Evolutionary conservation across 2,113 vertebrate species (phyloP).

Genomic region (Pangasianodon hypophthalmus): DNA sequence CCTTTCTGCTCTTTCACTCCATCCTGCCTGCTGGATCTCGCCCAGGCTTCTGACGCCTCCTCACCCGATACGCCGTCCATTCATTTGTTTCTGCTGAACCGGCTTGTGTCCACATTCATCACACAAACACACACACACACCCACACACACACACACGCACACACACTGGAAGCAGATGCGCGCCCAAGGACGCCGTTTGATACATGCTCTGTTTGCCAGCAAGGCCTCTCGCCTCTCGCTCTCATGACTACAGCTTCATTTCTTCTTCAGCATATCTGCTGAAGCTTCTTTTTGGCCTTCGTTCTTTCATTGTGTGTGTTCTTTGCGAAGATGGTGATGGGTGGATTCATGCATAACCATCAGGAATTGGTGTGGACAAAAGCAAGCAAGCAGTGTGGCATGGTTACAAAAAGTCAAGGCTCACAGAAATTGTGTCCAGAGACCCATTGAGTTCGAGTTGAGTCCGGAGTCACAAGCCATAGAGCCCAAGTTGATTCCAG

Average conservation of each 20-base stretch:
- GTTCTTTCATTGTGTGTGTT: not conserved
- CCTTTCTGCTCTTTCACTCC: constrained; percentile 24
- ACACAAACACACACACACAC: constrained; percentile 52
- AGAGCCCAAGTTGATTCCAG: not conserved
- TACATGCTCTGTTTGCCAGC: constrained; percentile 62
- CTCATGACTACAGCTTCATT: constrained; percentile 32
- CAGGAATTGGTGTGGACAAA: not conserved
- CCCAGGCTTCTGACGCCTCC: constrained; percentile 33
- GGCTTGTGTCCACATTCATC: constrained; percentile 50
- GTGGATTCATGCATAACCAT: not conserved
- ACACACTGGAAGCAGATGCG: constrained; percentile 39
- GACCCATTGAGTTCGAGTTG: not conserved
- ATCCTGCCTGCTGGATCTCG: constrained; percentile 24
- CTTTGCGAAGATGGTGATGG: not conserved
- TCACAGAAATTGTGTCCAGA: not conserved
- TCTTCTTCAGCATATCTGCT: not conserved
- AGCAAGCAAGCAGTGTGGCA: too few species aligned
- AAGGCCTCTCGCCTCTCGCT: constrained; percentile 37
- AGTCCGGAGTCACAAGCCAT: not conserved
- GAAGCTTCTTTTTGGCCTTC: not conserved
- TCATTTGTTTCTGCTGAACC: constrained; percentile 48
- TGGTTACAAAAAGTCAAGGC: not conserved
- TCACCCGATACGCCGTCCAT: constrained; percentile 36
- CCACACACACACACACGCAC: constrained; percentile 35
- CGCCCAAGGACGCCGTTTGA: constrained; percentile 57